Evolutionary conservation across 2,797 vertebrate species (phyloP).

Genomic region (Pampus argenteus): DNA sequence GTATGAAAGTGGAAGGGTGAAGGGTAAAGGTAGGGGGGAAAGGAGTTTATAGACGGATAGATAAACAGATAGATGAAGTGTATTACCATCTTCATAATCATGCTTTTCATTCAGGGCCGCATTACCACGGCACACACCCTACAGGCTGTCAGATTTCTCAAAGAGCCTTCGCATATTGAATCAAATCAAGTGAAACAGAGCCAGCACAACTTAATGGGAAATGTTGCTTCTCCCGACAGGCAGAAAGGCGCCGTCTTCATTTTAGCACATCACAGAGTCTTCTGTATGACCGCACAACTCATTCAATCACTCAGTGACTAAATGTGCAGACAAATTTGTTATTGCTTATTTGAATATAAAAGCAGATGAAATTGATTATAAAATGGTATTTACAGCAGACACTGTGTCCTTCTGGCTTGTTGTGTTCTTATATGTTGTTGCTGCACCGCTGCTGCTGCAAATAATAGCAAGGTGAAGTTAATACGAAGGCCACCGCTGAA

Average conservation of each 20-base stretch:
- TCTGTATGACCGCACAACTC: conserved; percentile 28
- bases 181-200: conserved; percentile 73
- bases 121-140: conserved; percentile 63
- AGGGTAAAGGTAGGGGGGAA: neutral
- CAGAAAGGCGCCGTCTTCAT: conserved; percentile 56
- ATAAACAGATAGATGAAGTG: conserved; percentile 7
- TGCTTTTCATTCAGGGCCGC: conserved; percentile 56
- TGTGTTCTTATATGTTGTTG: conserved; percentile 18
- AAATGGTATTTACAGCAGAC: neutral
- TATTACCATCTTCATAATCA: conserved; percentile 51
- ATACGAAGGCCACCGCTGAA: neutral
- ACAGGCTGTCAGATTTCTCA: conserved; percentile 67
- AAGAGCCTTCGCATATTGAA: conserved; percentile 73
- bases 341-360: conserved; percentile 33
- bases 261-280: conserved; percentile 41
- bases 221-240: conserved; percentile 60
- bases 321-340: conserved; percentile 22
- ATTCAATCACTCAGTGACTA: conserved; percentile 22
- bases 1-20: conserved; percentile 1
- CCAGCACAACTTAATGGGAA: conserved; percentile 63
- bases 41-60: neutral
- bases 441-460: neutral
- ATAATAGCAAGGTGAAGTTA: conserved; percentile 1
- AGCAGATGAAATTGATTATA: conserved; percentile 42
- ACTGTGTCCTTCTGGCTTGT: neutral